Evolutionary conservation across 1,140 invertebrate species (phyloP), one percentile per base, ranked within the genome.

Genomic region (Penaeus vannamei): DNA sequence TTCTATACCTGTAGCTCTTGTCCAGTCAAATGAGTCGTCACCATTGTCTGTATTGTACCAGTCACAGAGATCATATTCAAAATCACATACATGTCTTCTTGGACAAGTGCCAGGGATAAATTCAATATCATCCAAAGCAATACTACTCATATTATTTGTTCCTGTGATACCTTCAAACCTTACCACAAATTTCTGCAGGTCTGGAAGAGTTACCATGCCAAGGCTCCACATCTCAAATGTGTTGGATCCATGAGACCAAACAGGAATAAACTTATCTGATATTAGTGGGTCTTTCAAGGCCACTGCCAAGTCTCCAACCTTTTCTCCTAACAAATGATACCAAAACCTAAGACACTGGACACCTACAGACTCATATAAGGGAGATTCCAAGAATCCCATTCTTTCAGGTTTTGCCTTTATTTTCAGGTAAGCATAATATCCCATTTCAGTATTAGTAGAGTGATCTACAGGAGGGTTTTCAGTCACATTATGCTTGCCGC

Each of bases 61-160:
- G 61, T 86, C 88, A 85, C 88, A 90, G 17, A 60, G 42, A 59
- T 90, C 88, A 82, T 81, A 85, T 46, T 90, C 88, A 85, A 90
- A 90, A 62, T 80, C 62, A 46, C 88, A 90, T 10, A 69, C 84
- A 46, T 90, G 66, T n/a, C 19, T 26, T 64, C 22, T 59, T 12
- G 76, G 84, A 72, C 88, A 90, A 32, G 20, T 36, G 64, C 61
- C 77, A 61, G 88, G 88, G 29, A 90, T 17, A 53, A 90, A 86
- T 23, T 85, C 84, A 5, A 90, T 60, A 90, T 90, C 88, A 90
- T 90, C 88, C n/a, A 90, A 69, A 36, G 88, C 88, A 61, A 85
- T 69, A 53, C 80, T 77, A 69, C 61, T 90, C 42, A 29, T 19
- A 14, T 86, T 81, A 42, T 85, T 85, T 60, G 42, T 32, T 60